Conservation (phyloP, 2,797 vertebrate species). For the Sternarchorhynchus goeldii region DNA sequence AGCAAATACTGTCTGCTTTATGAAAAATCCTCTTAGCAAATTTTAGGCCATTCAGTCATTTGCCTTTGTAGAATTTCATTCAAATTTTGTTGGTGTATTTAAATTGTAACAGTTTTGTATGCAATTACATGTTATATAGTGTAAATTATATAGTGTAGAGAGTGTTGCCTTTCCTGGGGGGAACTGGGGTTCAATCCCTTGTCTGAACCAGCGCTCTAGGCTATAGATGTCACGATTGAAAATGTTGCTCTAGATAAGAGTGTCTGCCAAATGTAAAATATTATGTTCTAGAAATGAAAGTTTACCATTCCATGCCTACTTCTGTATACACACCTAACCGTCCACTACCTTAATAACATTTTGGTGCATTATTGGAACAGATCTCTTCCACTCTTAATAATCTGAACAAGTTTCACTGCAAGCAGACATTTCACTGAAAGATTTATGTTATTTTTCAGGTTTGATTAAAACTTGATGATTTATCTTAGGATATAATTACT, state of each 20-base stretch:
- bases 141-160: too few species aligned
- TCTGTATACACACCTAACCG: not conserved
- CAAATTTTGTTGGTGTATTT: too few species aligned
- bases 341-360: too few species aligned
- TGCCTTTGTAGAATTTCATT: not conserved
- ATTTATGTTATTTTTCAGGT: not conserved
- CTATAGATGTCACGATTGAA: too few species aligned
- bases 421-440: too few species aligned
- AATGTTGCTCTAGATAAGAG: too few species aligned
- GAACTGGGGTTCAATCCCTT: too few species aligned
- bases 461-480: not conserved
- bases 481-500: not conserved
- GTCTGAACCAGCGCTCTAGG: too few species aligned
- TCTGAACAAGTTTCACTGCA: not conserved
- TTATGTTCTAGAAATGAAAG: not conserved
- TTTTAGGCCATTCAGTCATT: not conserved
- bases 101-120: too few species aligned
- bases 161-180: too few species aligned
- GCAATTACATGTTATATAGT: too few species aligned
- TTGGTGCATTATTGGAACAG: not conserved
- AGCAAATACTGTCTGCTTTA: conserved; percentile 30
- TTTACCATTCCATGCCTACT: not conserved
- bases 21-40: not conserved
- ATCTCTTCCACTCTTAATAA: not conserved
- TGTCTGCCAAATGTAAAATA: too few species aligned